Evolutionary conservation across 2,797 vertebrate genomes (phyloP).

Genomic region (Ptychobarbus kaznakovi): DNA sequence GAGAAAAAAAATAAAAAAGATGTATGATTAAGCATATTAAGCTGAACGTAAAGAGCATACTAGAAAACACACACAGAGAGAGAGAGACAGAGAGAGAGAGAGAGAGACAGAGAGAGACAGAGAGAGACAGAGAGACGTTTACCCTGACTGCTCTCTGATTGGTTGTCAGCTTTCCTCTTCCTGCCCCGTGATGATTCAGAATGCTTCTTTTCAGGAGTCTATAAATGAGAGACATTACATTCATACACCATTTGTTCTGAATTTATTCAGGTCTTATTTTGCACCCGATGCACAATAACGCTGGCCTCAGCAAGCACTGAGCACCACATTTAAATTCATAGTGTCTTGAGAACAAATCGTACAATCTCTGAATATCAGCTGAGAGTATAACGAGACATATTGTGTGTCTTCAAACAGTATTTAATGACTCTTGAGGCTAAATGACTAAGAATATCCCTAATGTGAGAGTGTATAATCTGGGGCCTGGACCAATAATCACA

Average conservation of each 20-base stretch:
- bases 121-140: slow-evolving; percentile 46
- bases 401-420: slow-evolving; percentile 23
- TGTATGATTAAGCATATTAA: neutral
- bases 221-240: slow-evolving; percentile 48
- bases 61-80: neutral
- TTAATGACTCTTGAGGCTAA: slow-evolving; percentile 34
- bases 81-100: slow-evolving; percentile 41
- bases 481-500: slow-evolving; percentile 29
- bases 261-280: slow-evolving; percentile 36
- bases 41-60: neutral
- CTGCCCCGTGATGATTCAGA: slow-evolving; percentile 92
- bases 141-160: slow-evolving; percentile 98
- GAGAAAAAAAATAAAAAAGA: slow-evolving; percentile 57
- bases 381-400: slow-evolving; percentile 1
- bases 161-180: slow-evolving; percentile 97
- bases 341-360: slow-evolving; percentile 13
- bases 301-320: slow-evolving; percentile 18
- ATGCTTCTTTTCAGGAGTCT: slow-evolving; percentile 98
- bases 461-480: slow-evolving; percentile 37
- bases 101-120: neutral
- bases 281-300: neutral
- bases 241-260: slow-evolving; percentile 11
- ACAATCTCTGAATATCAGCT: slow-evolving; percentile 13
- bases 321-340: slow-evolving; percentile 18
- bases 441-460: slow-evolving; percentile 39